phyloP scores from a whole-genome alignment of 2,113 vertebrate species.

The Channa argus region DNA sequence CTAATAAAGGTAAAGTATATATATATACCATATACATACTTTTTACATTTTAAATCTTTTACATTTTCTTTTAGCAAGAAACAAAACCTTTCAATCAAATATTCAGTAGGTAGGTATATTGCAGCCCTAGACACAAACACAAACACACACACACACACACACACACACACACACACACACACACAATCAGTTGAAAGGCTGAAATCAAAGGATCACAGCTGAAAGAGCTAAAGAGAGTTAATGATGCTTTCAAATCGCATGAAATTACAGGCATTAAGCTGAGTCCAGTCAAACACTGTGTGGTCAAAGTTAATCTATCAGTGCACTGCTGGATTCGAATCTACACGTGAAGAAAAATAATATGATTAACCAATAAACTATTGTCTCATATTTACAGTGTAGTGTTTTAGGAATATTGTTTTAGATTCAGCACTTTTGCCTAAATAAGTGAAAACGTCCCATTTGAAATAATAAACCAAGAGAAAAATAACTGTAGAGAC shows the following conservation, averaged over 20 bases:
- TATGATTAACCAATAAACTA: neutral
- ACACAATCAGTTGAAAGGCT: constrained; percentile 22
- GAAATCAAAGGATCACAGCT: constrained; percentile 30
- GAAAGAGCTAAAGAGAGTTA: neutral
- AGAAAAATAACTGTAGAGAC: neutral
- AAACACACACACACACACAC: no score
- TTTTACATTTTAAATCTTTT: no score
- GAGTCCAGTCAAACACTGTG: constrained; percentile 1
- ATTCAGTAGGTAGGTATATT: no score
- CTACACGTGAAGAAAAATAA: neutral
- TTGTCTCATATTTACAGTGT: no score
- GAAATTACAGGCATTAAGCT: constrained; percentile 8
- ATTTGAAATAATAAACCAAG: neutral
- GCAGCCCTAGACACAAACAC: no score
- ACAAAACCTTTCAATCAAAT: no score
- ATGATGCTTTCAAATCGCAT: constrained; percentile 17
- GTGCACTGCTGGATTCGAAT: neutral
- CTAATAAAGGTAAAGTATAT: no score
- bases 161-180: neutral
- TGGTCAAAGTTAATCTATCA: neutral
- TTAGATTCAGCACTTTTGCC: neutral
- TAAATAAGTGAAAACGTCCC: neutral
- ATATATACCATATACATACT: no score
- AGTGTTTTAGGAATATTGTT: no score
- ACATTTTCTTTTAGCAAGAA: no score